Base-by-base conservation (phyloP, 2,888 invertebrate genomes). In the Hartigia nigra region DNA sequence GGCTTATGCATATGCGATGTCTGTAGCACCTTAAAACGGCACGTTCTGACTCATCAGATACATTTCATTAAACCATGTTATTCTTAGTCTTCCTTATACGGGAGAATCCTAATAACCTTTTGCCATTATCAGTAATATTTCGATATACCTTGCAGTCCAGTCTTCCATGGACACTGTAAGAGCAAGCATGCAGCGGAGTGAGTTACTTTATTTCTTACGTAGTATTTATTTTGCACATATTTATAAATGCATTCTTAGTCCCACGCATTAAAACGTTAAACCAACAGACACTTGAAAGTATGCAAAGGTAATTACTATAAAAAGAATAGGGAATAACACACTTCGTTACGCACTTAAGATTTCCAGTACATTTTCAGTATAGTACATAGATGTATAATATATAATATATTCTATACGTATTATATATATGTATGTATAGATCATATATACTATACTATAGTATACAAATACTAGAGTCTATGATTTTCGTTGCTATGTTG, bases 1-100 rank as follows among this genome's bases (percentile, higher is more conserved):
- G 80, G 83, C 82, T 87, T 85, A 85, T 85, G 86, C 84, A 86
- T 82, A 85, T 83, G 81, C 82, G 84, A 87, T 79, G 83, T 77
- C 80, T 83, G 81, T 81, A 84, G 86, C 79, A 83, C 78, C 80
- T 80, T 72, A 72, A 74, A n/a, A 75, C 32, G 34, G 70, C 77
- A 72, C 80, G 69, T 77, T 81, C 78, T 76, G 78, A 74, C 79
- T 74, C 80, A 77, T 78, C 77, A 74, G 76, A 80, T 79, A 78
- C 76, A 81, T 80, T 79, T 74, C 77, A 81, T 79, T 79, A 72
- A 72, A 72, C 31, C 9, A 12, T 9, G 12, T 12, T 23, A 23
- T 55, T 23, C 9, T 55, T 23, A 55, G 23, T 5, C 23, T 55
- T 2, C 55, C 55, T 23, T 23, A 23, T 23, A 55, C 55, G 3